phyloP scores from a whole-genome alignment of 2,888 invertebrate genomes.

The Synanthedon formicaeformis region DNA sequence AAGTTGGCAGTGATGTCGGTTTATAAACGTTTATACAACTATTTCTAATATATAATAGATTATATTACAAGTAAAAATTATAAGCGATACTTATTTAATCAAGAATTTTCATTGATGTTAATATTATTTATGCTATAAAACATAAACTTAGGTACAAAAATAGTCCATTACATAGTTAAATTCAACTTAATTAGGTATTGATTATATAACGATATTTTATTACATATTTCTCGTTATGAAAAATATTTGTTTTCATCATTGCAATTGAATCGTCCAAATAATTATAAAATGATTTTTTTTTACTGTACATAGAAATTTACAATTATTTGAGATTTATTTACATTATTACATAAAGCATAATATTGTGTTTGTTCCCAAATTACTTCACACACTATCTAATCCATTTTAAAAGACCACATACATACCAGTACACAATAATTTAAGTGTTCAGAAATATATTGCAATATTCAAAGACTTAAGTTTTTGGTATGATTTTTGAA shows the following conservation, averaged over 20 bases:
- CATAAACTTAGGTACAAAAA: background rate
- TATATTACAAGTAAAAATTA: no score
- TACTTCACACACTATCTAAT: no score
- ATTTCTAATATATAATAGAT: no score
- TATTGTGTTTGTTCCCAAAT: no score
- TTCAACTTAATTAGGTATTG: background rate
- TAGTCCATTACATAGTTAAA: background rate
- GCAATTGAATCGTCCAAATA: background rate
- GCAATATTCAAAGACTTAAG: no score
- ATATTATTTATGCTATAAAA: background rate
- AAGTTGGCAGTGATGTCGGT: background rate
- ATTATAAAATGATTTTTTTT: background rate
- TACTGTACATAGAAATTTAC: conserved; percentile 16
- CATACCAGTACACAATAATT: no score
- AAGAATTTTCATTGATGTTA: no score
- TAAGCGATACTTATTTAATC: no score
- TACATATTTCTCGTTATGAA: background rate
- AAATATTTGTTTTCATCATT: background rate
- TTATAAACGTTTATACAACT: background rate
- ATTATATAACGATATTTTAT: background rate
- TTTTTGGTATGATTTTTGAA: no score
- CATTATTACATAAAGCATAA: conserved; percentile 4
- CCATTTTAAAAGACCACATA: no score
- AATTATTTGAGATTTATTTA: conserved; percentile 13
- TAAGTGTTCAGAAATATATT: no score